Conservation (phyloP, 35 echinoderm and acorn worm species). For the Nesometra sesokonis region DNA sequence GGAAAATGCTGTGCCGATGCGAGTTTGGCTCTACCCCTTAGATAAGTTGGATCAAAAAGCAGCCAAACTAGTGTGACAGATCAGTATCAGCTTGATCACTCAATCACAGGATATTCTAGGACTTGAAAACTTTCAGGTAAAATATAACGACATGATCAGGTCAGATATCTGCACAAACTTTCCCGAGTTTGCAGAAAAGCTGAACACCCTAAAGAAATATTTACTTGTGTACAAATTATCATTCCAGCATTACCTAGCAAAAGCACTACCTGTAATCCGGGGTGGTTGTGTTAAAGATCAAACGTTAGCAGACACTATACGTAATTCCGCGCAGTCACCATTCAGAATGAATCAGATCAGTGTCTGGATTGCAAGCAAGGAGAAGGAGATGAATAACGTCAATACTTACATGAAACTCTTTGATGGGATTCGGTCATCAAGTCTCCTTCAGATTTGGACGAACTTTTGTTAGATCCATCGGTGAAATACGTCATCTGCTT, state of each 20-base stretch:
- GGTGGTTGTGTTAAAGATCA: constrained; percentile 5
- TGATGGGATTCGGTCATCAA: not conserved
- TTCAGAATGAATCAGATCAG: not conserved
- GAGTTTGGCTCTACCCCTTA: constrained; percentile 19
- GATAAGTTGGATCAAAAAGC: constrained; percentile 7
- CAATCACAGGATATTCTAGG: not conserved
- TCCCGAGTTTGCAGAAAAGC: constrained; percentile 16
- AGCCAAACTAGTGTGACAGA: not conserved
- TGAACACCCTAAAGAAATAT: not conserved
- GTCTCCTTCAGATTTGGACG: constrained; percentile 4
- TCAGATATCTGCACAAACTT: not conserved
- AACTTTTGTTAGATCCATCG: not conserved
- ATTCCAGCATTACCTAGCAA: not conserved
- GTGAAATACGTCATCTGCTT: not conserved
- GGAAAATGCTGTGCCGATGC: constrained; percentile 14
- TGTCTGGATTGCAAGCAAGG: not conserved
- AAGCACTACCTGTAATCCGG: constrained; percentile 9
- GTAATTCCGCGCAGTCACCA: not conserved
- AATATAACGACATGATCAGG: not conserved
- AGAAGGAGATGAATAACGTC: constrained; percentile 14
- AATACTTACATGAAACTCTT: constrained; percentile 6
- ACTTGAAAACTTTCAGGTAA: not conserved
- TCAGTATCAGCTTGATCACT: constrained; percentile 4
- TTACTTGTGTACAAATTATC: not conserved
- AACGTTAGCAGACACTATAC: not conserved